Percentiles rank a stretch among this genome's conserved stretches.
Conservation (phyloP, 2,113 vertebrate genomes). For the Microcebus murinus region DNA sequence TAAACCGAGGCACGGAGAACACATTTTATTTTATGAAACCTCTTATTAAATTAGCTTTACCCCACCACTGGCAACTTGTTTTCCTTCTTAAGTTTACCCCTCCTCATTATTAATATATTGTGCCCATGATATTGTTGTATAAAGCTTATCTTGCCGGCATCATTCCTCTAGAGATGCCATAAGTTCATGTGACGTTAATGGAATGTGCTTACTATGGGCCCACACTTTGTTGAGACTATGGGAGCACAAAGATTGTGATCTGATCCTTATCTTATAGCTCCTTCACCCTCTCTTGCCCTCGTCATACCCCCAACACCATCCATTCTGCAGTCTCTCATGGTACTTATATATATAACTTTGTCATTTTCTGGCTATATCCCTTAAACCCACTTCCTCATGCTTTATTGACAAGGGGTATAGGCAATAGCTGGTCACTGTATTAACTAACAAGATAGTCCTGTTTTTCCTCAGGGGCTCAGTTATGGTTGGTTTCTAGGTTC, state of each 20-base stretch:
- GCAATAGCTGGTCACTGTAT: background rate
- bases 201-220: background rate
- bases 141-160: background rate
- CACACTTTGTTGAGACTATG: background rate
- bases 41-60: background rate
- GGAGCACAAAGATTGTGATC: background rate
- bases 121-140: background rate
- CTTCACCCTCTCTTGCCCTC: background rate
- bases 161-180: background rate
- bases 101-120: background rate
- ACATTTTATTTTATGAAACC: constrained; percentile 13
- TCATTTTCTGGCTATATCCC: background rate
- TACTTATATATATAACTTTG: background rate
- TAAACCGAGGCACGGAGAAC: background rate
- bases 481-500: constrained; percentile 2
- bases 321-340: background rate
- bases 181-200: background rate
- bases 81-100: background rate
- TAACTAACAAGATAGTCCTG: background rate
- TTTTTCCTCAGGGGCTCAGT: background rate
- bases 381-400: constrained; percentile 1
- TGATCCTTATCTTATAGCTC: background rate
- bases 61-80: background rate
- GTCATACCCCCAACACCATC: background rate
- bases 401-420: background rate